Percentiles rank a stretch among this genome's conserved stretches.
These are phyloP conservation scores for Heptranchias perlo DNA, from an alignment of 2,113 vertebrate genomes.

Conservation along the genomic window DNA sequence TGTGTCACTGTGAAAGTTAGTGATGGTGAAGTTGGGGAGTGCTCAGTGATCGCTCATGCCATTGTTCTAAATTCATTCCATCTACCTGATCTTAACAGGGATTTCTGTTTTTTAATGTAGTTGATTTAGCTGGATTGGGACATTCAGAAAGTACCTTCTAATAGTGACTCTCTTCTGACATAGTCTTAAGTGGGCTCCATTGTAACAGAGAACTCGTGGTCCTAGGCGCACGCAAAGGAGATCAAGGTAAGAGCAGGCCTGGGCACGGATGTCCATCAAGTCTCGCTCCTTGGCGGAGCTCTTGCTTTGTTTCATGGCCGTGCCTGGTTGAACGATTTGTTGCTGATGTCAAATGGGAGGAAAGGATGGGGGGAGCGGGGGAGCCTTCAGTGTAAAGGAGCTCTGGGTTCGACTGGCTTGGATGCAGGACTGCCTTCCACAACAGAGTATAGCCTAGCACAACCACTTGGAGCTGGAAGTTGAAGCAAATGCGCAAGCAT, in stretches of 20 bases:
- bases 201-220: neutral
- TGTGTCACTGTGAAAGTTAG: too few species aligned
- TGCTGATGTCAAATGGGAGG: neutral
- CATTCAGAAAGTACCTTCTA: neutral
- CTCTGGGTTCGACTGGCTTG: neutral
- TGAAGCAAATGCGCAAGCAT: conserved; percentile 17
- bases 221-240: neutral
- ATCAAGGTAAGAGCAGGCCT: neutral
- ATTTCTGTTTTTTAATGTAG: conserved; percentile 24
- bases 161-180: neutral
- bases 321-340: neutral
- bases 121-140: conserved; percentile 31
- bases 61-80: neutral
- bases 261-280: neutral
- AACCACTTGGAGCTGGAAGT: neutral
- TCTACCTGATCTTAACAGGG: neutral
- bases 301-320: neutral
- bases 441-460: neutral
- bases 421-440: conserved; percentile 14
- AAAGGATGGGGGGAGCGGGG: neutral
- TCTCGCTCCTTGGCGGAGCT: neutral
- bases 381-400: neutral
- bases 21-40: neutral
- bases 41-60: neutral
- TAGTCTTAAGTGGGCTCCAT: conserved; percentile 31